Conservation (phyloP, 2,888 invertebrate genomes). For the Molorchus minor region DNA sequence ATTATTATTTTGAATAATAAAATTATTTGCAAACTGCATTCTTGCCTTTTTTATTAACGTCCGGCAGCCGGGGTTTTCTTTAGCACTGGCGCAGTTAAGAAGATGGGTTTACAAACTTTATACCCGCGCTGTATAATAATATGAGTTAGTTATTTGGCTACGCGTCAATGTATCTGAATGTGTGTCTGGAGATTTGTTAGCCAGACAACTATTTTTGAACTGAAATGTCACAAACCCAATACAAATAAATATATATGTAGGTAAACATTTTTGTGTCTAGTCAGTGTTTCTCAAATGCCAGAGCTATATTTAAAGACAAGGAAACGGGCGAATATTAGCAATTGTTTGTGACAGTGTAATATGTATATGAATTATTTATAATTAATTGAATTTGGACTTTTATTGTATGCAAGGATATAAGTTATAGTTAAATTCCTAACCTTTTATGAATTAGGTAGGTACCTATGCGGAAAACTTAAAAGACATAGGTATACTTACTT, state of each 20-base stretch:
- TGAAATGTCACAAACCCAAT: conserved; percentile 17
- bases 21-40: no score
- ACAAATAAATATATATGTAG: conserved; percentile 26
- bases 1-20: no score
- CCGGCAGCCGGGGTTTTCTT: no score
- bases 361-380: not conserved
- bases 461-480: not conserved
- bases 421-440: not conserved
- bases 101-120: no score
- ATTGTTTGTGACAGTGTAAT: not conserved
- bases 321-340: conserved; percentile 1
- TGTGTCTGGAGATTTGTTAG: conserved; percentile 27
- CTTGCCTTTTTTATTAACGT: no score
- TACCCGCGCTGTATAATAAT: conserved; percentile 1
- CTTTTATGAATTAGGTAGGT: not conserved
- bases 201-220: conserved; percentile 27
- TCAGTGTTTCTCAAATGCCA: conserved; percentile 20
- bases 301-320: conserved; percentile 19
- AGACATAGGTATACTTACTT: not conserved
- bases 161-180: conserved; percentile 28
- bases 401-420: not conserved
- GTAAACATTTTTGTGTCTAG: conserved; percentile 27
- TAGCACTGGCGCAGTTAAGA: no score
- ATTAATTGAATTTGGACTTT: not conserved
- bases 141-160: conserved; percentile 24